These are phyloP conservation scores for Dasysyrphus albostriatus DNA, from an alignment of 2,888 invertebrate species.

Conservation along the genomic window DNA sequence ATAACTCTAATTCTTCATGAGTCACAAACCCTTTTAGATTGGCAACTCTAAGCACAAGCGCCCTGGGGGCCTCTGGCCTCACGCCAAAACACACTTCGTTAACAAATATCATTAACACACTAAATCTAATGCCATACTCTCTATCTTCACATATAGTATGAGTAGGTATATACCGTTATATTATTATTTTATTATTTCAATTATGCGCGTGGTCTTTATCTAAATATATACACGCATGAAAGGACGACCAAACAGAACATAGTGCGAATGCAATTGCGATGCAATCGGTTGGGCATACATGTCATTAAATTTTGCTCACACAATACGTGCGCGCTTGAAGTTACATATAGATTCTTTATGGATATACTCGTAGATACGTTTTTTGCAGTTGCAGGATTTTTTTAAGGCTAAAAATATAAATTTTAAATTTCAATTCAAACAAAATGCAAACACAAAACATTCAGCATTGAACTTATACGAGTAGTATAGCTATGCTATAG, in stretches of 20 bases:
- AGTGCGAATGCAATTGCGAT: slow-evolving; percentile 28
- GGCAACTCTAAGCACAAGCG: slow-evolving; percentile 19
- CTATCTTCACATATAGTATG: neutral
- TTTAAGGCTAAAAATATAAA: slow-evolving; percentile 26
- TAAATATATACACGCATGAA: slow-evolving; percentile 52
- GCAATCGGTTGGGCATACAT: slow-evolving; percentile 38
- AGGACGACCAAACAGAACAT: slow-evolving; percentile 9
- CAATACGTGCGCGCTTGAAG: slow-evolving; percentile 1
- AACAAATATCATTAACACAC: slow-evolving; percentile 76
- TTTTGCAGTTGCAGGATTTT: neutral
- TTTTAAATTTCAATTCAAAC: slow-evolving; percentile 30
- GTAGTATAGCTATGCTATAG: neutral
- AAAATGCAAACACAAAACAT: slow-evolving; percentile 13
- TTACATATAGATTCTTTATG: neutral
- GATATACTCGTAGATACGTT: too few relatives aligned
- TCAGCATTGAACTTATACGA: slow-evolving; percentile 49
- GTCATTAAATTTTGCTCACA: slow-evolving; percentile 42
- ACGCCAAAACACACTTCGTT: slow-evolving; percentile 73
- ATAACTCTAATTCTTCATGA: too few relatives aligned
- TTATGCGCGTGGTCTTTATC: slow-evolving; percentile 73
- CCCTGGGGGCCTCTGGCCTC: slow-evolving; percentile 71
- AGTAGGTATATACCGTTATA: slow-evolving; percentile 35
- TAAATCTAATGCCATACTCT: slow-evolving; percentile 72
- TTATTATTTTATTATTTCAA: slow-evolving; percentile 76
- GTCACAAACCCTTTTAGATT: too few relatives aligned